phyloP scores from a whole-genome alignment of 2,113 vertebrate genomes.

The Stictonetta naevosa region DNA sequence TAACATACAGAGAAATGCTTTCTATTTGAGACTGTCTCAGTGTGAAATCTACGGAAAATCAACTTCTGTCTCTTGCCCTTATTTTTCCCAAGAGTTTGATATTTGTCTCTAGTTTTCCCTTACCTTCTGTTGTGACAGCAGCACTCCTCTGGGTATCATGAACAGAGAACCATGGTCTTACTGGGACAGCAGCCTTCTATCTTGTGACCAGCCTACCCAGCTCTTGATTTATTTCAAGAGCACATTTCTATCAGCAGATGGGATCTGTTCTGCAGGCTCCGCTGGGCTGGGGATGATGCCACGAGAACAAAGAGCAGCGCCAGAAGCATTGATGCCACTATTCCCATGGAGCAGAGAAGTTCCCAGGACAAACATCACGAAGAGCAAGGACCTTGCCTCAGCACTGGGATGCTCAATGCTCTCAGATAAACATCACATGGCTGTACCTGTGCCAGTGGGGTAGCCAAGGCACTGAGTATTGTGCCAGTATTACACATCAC shows the following conservation, averaged over 20 bases:
- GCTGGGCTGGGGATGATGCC: not conserved
- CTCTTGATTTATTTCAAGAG: not conserved
- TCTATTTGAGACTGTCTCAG: not conserved
- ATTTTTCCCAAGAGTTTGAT: not conserved
- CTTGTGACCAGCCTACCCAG: not conserved
- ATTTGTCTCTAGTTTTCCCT: not conserved
- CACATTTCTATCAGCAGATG: not conserved
- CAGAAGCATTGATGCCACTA: not conserved
- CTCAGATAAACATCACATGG: fast-evolving
- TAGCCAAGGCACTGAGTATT: fast-evolving
- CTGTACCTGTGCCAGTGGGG: not conserved
- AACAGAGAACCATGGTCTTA: not conserved
- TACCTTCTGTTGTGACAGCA: conserved; percentile 4
- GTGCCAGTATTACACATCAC: fast-evolving
- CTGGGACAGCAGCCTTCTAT: not conserved
- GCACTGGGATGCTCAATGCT: not conserved
- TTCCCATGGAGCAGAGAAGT: not conserved
- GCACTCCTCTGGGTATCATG: not conserved
- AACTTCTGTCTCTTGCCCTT: conserved; percentile 8
- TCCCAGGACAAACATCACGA: not conserved
- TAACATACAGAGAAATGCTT: conserved; percentile 51
- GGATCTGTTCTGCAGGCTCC: not conserved
- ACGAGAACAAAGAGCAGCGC: not conserved
- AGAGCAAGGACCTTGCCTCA: not conserved
- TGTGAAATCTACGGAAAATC: conserved; percentile 49